These are phyloP conservation scores for Sebastes kiyomatsui DNA, from an alignment of 2,797 vertebrate species.

Conservation along the genomic window DNA sequence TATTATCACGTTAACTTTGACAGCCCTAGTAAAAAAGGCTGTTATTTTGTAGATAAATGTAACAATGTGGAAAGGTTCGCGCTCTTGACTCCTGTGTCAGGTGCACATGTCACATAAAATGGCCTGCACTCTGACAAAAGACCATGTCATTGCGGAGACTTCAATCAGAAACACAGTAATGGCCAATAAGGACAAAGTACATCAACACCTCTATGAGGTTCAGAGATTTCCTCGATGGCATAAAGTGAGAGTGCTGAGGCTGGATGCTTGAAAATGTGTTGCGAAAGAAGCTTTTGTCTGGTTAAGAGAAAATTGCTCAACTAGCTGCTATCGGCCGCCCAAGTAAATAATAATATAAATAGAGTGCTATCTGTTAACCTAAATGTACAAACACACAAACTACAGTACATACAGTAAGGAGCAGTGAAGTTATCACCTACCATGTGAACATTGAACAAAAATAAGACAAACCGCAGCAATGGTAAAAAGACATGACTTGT, in stretches of 20 bases:
- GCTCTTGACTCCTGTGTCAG: not conserved
- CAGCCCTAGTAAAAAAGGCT: too few species aligned
- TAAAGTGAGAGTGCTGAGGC: too few species aligned
- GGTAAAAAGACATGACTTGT: slow-evolving; percentile 4
- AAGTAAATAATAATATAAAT: not conserved
- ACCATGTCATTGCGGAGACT: not conserved
- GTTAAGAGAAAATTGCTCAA: not conserved
- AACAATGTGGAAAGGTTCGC: not conserved
- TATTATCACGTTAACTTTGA: too few species aligned
- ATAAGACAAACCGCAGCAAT: not conserved
- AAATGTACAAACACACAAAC: not conserved
- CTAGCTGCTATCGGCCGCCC: not conserved
- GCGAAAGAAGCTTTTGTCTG: not conserved
- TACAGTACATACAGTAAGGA: not conserved
- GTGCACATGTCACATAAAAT: not conserved
- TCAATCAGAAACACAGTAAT: not conserved
- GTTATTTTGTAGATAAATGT: not conserved
- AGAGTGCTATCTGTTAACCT: not conserved
- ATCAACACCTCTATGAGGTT: not conserved
- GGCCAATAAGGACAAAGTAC: not conserved
- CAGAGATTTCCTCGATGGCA: too few species aligned
- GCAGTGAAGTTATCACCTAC: not conserved
- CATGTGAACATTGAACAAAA: not conserved
- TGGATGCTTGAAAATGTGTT: not conserved
- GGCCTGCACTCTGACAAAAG: not conserved